These are phyloP conservation scores for Radopholus similis DNA, from an alignment of 1,140 invertebrate genomes.

Conservation along the genomic window DNA sequence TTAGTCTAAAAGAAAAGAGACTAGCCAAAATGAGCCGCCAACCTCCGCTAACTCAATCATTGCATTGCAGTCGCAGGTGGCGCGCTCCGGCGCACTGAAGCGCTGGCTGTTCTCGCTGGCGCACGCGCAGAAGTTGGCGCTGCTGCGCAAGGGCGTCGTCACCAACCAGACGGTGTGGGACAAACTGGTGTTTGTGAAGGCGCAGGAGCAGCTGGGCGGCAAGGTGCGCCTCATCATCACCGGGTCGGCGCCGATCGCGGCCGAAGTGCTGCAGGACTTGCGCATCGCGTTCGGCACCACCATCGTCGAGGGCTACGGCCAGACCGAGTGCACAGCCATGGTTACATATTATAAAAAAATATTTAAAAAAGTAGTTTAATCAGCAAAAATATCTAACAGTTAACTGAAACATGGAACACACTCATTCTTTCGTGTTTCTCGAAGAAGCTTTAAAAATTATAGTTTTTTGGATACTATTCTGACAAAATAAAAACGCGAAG, in stretches of 20 bases:
- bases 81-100: slow-evolving; percentile 14
- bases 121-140: slow-evolving; percentile 31
- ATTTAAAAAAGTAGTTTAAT: no score
- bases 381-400: no score
- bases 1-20: no score
- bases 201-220: slow-evolving; percentile 72
- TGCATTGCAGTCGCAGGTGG: background rate
- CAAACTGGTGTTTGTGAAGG: slow-evolving; percentile 37
- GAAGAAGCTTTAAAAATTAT: no score
- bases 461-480: no score
- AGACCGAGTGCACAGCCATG: slow-evolving; percentile 69
- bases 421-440: no score
- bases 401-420: no score
- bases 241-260: slow-evolving; percentile 83
- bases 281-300: slow-evolving; percentile 85
- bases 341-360: background rate
- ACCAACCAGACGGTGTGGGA: slow-evolving; percentile 39
- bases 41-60: background rate
- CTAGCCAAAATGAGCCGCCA: no score
- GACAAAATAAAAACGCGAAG: no score
- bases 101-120: slow-evolving; percentile 26
- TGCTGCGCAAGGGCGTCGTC: slow-evolving; percentile 31
- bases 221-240: slow-evolving; percentile 71
- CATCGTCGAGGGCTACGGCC: slow-evolving; percentile 76
- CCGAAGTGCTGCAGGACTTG: slow-evolving; percentile 86